phyloP scores from a whole-genome alignment of 2,888 invertebrate genomes.

The Drosophila robusta region DNA sequence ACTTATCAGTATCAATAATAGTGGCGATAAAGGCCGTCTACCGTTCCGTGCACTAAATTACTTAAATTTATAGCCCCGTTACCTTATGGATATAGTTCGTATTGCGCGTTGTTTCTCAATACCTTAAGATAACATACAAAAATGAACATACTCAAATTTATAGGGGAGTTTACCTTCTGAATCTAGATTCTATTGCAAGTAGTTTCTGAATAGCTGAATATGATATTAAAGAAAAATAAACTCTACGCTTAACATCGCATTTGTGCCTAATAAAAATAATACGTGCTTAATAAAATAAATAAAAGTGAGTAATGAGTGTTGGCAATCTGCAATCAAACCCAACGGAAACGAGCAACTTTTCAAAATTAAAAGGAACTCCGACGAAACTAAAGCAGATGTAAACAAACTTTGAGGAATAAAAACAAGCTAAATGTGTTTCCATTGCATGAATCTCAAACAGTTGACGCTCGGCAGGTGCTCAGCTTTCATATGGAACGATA shows the following conservation, averaged over 20 bases:
- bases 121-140: too few relatives aligned
- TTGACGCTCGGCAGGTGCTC: conserved; percentile 4
- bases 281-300: neutral
- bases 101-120: too few relatives aligned
- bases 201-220: too few relatives aligned
- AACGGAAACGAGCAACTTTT: neutral
- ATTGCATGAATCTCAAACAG: neutral
- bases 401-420: neutral
- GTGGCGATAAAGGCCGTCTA: conserved; percentile 24
- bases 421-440: neutral
- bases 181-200: neutral
- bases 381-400: too few relatives aligned
- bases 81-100: conserved; percentile 4
- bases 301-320: neutral
- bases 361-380: too few relatives aligned
- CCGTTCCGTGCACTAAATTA: conserved; percentile 1
- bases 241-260: too few relatives aligned
- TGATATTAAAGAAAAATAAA: too few relatives aligned
- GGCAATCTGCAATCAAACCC: neutral
- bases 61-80: conserved; percentile 8
- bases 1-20: conserved; percentile 34
- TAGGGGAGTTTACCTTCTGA: too few relatives aligned
- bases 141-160: too few relatives aligned
- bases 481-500: neutral
- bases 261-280: too few relatives aligned